phyloP scores from a whole-genome alignment of 2,113 vertebrate genomes.

The Apaloderma vittatum region DNA sequence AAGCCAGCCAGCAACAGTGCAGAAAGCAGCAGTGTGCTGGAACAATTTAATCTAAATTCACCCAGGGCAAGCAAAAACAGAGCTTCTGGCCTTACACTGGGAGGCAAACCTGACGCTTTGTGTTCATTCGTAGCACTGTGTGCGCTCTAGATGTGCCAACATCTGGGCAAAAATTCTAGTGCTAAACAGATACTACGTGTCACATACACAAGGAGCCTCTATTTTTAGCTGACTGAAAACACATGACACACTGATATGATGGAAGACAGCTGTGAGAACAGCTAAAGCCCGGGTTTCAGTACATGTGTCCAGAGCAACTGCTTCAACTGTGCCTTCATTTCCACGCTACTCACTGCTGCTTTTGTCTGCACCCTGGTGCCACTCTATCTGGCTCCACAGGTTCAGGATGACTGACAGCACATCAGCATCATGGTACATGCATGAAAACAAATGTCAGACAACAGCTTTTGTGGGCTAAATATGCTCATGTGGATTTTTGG shows the following conservation, averaged over 20 bases:
- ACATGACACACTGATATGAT: neutral
- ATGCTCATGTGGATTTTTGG: neutral
- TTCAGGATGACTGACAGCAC: neutral
- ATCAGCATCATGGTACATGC: rapidly evolving
- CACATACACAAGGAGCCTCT: neutral
- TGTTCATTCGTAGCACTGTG: neutral
- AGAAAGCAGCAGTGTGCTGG: neutral
- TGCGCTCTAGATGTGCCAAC: neutral
- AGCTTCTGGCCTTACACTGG: neutral
- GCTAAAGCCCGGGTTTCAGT: neutral
- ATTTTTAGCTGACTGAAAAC: constrained; percentile 23
- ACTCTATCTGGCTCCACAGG: neutral
- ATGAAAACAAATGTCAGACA: neutral
- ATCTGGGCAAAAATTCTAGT: constrained; percentile 3
- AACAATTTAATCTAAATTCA: neutral
- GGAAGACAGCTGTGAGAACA: constrained; percentile 4
- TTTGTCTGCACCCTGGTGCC: neutral
- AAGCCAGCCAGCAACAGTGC: neutral
- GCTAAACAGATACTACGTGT: neutral
- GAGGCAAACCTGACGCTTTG: neutral
- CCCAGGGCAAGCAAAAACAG: neutral
- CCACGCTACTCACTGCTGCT: neutral
- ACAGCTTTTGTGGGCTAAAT: neutral
- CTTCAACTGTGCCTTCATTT: neutral
- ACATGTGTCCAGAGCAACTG: neutral